These are phyloP conservation scores for Tribolium castaneum DNA, from an alignment of 1,140 invertebrate genomes.

Conservation along the genomic window DNA sequence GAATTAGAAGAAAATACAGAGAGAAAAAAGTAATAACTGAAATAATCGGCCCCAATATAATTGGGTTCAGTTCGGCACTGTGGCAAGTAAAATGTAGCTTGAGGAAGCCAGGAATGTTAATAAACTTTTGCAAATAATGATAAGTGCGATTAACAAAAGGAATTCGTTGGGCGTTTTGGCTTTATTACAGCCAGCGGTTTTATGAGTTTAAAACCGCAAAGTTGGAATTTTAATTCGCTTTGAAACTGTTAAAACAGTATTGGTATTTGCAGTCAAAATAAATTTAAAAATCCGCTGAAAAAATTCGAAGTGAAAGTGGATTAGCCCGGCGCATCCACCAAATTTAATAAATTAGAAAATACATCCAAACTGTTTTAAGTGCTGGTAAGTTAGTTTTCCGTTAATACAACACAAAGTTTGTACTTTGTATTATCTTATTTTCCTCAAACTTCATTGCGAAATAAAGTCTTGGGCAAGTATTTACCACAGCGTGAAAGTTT, in stretches of 20 bases:
- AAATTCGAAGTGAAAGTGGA: not conserved
- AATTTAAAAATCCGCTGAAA: too few species aligned
- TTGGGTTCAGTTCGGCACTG: not conserved
- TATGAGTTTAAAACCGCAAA: not conserved
- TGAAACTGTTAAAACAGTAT: not conserved
- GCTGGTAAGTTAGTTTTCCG: not conserved
- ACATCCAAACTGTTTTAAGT: not conserved
- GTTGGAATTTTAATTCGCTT: not conserved
- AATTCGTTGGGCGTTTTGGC: not conserved
- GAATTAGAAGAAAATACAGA: not conserved
- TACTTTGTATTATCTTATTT: not conserved
- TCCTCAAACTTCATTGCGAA: not conserved
- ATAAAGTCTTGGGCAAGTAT: not conserved
- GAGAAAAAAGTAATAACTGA: not conserved
- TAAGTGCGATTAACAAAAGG: slow-evolving; percentile 1
- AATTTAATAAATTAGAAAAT: not conserved
- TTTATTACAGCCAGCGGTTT: not conserved
- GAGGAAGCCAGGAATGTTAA: not conserved
- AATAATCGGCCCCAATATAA: not conserved
- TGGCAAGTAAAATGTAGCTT: not conserved
- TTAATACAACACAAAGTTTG: not conserved
- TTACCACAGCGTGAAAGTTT: not conserved
- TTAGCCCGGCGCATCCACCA: not conserved
- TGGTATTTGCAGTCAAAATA: not conserved
- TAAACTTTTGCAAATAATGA: slow-evolving; percentile 16